Evolutionary conservation across 2,797 vertebrate genomes (phyloP), one percentile per base, ranked within the genome.

Genomic region (Urocyon cinereoargenteus): DNA sequence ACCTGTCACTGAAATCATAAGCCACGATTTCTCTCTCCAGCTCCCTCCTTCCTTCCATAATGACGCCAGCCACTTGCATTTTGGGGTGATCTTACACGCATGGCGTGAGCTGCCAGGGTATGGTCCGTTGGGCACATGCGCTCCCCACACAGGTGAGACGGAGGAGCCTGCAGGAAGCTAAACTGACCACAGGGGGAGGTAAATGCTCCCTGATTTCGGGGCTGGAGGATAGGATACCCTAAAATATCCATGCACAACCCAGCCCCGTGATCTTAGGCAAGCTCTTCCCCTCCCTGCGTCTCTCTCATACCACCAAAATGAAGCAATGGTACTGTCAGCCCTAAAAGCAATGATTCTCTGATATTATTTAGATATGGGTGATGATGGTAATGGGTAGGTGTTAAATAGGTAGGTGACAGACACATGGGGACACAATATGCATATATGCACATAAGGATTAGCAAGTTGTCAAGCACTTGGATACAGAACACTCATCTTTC

Each of bases 51-150:
- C 3, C 83, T 59, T 12, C 18, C 2, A 14, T 16, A 45, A 22
- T 0, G 5, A 40, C 51, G 3, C 34, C 90, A 24, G 70, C 2
- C 31, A 21, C 24, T 70, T 57, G 82, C 15, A 4, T 34, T 31
- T 15, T 3, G 2, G 10, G 19, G 7, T 31, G 6, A 31, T 62
- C n/a, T 51, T 55, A 9, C 78, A 59, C 66, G 11, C 66, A 1
- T 7, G 61, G 40, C 13, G 0, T 55, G 36, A 36, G 19, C 8
- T 14, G 11, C 19, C 1, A 0, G 9, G 9, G 62, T 31, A 0
- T 2, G 4, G 36, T 1, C 8, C 53, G n/a, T 22, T 34, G 89
- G 31, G 24, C 11, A 19, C 3, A 0, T 55, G 6, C 12, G 45
- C 51, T 36, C 49, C n/a, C 45, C 19, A 3, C 11, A 2, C 22